Percentiles rank a stretch among this genome's conserved stretches.
Conservation (phyloP, 2,797 vertebrate species). For the Neosilurus hyrtlii region DNA sequence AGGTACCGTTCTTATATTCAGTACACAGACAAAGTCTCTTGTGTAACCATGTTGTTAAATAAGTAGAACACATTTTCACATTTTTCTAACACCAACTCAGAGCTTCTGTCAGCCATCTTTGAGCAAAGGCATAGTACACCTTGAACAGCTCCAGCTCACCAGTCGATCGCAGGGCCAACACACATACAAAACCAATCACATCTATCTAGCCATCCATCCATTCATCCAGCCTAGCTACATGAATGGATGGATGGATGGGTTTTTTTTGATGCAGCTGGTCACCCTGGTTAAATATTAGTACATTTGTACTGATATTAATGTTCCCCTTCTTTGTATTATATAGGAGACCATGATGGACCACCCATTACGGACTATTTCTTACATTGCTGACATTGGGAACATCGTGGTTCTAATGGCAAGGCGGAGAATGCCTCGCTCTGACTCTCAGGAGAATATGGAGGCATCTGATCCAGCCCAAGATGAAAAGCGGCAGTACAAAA, state of each 20-base stretch:
- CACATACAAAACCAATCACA: too few species aligned
- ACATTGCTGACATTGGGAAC: slow-evolving; percentile 96
- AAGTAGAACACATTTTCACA: not conserved
- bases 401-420: slow-evolving; percentile 96
- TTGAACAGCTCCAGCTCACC: too few species aligned
- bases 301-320: not conserved
- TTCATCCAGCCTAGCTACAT: too few species aligned
- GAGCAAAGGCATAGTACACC: too few species aligned
- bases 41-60: not conserved
- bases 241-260: too few species aligned
- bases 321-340: not conserved
- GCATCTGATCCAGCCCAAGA: slow-evolving; percentile 88
- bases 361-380: slow-evolving; percentile 91
- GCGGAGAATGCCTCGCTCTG: slow-evolving; percentile 84
- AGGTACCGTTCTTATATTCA: slow-evolving; percentile 69
- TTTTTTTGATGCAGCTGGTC: not conserved
- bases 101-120: too few species aligned
- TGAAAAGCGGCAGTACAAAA: slow-evolving; percentile 94
- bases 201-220: too few species aligned
- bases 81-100: too few species aligned
- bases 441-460: slow-evolving; percentile 89
- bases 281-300: not conserved
- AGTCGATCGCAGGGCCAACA: too few species aligned
- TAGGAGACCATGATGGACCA: slow-evolving; percentile 98
- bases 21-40: not conserved